These are phyloP conservation scores for Oncorhynchus clarkii DNA, from an alignment of 2,113 vertebrate species.

Conservation along the genomic window DNA sequence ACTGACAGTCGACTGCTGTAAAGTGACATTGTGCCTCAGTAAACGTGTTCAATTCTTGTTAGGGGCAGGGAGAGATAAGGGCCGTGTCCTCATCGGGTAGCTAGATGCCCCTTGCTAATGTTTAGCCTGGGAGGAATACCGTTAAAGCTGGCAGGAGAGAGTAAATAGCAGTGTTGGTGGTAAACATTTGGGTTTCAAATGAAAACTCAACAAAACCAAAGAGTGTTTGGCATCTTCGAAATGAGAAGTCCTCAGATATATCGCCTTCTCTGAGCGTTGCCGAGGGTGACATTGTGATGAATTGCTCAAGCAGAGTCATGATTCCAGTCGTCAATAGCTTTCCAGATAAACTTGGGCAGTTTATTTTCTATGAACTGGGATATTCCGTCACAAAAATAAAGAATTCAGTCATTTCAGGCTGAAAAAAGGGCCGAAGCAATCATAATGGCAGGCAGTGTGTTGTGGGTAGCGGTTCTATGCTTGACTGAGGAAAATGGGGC, in stretches of 20 bases:
- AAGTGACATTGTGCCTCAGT: constrained; percentile 21
- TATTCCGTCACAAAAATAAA: neutral
- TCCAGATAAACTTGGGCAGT: too few species aligned
- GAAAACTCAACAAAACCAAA: constrained; percentile 1
- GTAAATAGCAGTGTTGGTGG: neutral
- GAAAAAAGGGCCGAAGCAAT: constrained; percentile 10
- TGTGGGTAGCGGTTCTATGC: constrained; percentile 10
- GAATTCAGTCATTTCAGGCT: constrained; percentile 4
- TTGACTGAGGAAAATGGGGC: constrained; percentile 6
- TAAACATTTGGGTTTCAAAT: constrained; percentile 1
- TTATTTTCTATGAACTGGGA: neutral
- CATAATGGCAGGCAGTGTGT: constrained; percentile 20
- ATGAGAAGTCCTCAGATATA: neutral
- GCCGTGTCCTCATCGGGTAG: constrained; percentile 41
- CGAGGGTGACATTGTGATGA: neutral
- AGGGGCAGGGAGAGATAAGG: constrained; percentile 40
- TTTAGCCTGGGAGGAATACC: neutral
- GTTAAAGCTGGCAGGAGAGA: neutral
- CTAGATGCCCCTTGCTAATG: neutral
- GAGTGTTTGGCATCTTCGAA: constrained; percentile 8
- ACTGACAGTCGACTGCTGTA: constrained; percentile 32
- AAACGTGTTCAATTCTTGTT: constrained; percentile 35
- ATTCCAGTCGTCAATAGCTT: neutral
- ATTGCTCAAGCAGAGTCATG: neutral
- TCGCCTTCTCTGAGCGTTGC: neutral